Evolutionary conservation across 1,140 invertebrate genomes (phyloP).

Genomic region (Micrasema longulum): DNA sequence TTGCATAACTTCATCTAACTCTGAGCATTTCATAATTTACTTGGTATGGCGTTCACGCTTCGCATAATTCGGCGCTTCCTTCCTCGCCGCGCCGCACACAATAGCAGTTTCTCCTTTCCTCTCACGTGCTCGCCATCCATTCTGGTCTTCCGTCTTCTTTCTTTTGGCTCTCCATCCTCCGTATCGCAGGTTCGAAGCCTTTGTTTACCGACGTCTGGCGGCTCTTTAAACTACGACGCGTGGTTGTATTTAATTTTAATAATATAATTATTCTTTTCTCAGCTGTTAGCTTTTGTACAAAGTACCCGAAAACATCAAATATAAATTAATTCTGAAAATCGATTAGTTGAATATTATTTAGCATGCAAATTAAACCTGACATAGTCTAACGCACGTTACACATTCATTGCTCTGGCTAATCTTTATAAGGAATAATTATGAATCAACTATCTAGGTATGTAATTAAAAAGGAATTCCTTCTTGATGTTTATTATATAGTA

Average conservation of each 20-base stretch:
- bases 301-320: too few relatives aligned
- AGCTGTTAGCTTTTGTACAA: not conserved
- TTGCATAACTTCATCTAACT: constrained; percentile 33
- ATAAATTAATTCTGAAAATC: too few relatives aligned
- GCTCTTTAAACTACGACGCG: constrained; percentile 4
- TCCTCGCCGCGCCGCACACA: constrained; percentile 2
- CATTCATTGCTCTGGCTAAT: too few relatives aligned
- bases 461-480: too few relatives aligned
- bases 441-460: too few relatives aligned
- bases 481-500: too few relatives aligned
- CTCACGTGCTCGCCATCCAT: not conserved
- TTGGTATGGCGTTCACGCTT: constrained; percentile 49
- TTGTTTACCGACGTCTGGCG: constrained; percentile 32
- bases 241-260: too few relatives aligned
- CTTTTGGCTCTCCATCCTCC: not conserved
- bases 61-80: constrained; percentile 49
- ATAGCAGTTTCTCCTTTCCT: not conserved
- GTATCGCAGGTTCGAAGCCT: constrained; percentile 2
- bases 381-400: too few relatives aligned
- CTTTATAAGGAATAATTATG: too few relatives aligned
- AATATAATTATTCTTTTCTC: not conserved
- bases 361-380: too few relatives aligned
- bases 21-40: constrained; percentile 49
- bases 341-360: too few relatives aligned
- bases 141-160: constrained; percentile 3